Evolutionary conservation across 2,113 vertebrate species (phyloP).

Genomic region (Gymnocephalus cernua): DNA sequence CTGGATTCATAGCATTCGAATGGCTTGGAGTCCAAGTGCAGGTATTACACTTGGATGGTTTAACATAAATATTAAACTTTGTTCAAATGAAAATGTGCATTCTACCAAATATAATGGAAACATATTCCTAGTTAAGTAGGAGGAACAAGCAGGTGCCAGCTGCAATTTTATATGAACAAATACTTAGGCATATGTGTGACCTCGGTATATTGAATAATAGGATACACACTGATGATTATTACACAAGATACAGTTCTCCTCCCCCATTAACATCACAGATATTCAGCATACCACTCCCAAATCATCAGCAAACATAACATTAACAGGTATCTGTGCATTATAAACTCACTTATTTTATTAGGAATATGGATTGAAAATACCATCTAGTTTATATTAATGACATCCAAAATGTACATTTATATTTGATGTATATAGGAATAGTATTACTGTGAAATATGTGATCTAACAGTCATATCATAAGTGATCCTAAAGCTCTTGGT

Average conservation of each 20-base stretch:
- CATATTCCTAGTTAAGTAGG: not conserved
- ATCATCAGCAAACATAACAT: not conserved
- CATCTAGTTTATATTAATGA: not conserved
- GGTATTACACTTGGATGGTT: constrained; percentile 81
- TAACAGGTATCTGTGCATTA: not conserved
- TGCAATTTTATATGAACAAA: not conserved
- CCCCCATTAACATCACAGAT: not conserved
- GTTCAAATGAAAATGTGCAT: not conserved
- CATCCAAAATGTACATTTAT: not conserved
- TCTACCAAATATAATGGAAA: not conserved
- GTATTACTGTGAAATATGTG: not conserved
- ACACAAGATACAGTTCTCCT: not conserved
- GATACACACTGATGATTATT: not conserved
- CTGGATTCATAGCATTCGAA: constrained; percentile 87
- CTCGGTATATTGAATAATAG: not conserved
- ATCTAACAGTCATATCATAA: not conserved
- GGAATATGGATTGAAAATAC: not conserved
- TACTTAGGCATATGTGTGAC: not conserved
- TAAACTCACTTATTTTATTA: not conserved
- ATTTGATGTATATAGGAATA: not conserved
- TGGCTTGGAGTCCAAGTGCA: constrained; percentile 94
- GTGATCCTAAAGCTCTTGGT: not conserved
- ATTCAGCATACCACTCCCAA: not conserved
- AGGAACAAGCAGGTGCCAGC: not conserved
- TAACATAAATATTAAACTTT: not conserved